Conservation (phyloP, 2,888 invertebrate species). For the Oligia fasciuncula region DNA sequence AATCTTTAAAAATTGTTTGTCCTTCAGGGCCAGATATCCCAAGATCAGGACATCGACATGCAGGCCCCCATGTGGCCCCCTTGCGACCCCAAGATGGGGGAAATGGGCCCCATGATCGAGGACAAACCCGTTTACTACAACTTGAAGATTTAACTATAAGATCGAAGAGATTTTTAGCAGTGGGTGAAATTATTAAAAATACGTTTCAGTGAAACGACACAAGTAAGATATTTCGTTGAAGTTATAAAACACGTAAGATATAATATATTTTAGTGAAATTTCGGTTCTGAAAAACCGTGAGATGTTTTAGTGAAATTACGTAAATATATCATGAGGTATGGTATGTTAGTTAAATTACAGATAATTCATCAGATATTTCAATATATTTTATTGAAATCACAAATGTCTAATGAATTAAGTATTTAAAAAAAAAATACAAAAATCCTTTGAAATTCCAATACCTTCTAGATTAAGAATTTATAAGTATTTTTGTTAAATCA, state of each 20-base stretch:
- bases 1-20: neutral
- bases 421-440: neutral
- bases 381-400: neutral
- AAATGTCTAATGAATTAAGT: neutral
- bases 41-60: slow-evolving; percentile 72
- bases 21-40: slow-evolving; percentile 68
- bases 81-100: slow-evolving; percentile 77
- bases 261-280: neutral
- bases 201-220: neutral
- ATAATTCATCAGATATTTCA: neutral
- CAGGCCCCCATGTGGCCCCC: slow-evolving; percentile 75
- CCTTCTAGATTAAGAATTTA: neutral
- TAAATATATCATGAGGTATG: neutral
- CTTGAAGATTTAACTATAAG: slow-evolving; percentile 72
- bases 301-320: neutral
- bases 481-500: neutral
- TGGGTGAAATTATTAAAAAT: neutral
- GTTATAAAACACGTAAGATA: neutral
- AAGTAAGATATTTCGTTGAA: neutral
- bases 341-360: too few relatives aligned
- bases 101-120: slow-evolving; percentile 72
- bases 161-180: neutral
- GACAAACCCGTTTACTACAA: slow-evolving; percentile 81
- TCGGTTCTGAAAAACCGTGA: neutral
- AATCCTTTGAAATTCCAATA: neutral